Evolutionary conservation across 2,797 vertebrate genomes (phyloP).

Genomic region (Lagodon rhomboides): DNA sequence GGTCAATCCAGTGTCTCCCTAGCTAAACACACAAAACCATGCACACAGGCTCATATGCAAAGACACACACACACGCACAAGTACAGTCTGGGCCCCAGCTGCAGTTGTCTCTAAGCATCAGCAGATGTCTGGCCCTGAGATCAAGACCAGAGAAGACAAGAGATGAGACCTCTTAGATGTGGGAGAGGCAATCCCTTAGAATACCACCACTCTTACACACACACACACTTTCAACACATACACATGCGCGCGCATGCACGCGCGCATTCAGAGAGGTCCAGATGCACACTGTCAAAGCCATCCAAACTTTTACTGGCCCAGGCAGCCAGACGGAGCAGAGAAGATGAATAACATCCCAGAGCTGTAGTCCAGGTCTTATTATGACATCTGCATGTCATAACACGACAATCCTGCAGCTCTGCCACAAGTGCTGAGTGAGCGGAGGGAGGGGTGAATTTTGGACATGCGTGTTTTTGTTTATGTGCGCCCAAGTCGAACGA

Average conservation of each 20-base stretch:
- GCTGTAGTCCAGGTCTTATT: conserved; percentile 71
- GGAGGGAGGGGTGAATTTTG: conserved; percentile 29
- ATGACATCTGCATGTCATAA: conserved; percentile 80
- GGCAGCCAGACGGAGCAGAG: conserved; percentile 65
- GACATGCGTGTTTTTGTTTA: conserved; percentile 47
- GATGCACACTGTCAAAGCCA: conserved; percentile 54
- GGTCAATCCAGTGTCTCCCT: conserved; percentile 59
- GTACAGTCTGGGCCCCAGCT: conserved; percentile 81
- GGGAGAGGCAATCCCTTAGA: conserved; percentile 80
- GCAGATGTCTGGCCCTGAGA: conserved; percentile 87
- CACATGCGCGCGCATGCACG: conserved; percentile 42
- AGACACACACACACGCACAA: conserved; percentile 27
- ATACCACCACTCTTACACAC: conserved; percentile 65
- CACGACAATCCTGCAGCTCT: conserved; percentile 67
- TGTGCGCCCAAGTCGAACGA: conserved; percentile 23
- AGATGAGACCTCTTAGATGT: conserved; percentile 85
- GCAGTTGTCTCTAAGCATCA: conserved; percentile 82
- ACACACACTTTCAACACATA: conserved; percentile 55
- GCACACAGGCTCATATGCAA: conserved; percentile 19
- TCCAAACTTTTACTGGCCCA: conserved; percentile 63
- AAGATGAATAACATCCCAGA: conserved; percentile 82
- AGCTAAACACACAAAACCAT: conserved; percentile 18
- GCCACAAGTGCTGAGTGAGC: conserved; percentile 52
- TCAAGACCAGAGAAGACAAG: conserved; percentile 81
- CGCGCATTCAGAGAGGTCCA: conserved; percentile 53